Conservation (phyloP, 1,140 invertebrate species). For the Papilio xuthus region DNA sequence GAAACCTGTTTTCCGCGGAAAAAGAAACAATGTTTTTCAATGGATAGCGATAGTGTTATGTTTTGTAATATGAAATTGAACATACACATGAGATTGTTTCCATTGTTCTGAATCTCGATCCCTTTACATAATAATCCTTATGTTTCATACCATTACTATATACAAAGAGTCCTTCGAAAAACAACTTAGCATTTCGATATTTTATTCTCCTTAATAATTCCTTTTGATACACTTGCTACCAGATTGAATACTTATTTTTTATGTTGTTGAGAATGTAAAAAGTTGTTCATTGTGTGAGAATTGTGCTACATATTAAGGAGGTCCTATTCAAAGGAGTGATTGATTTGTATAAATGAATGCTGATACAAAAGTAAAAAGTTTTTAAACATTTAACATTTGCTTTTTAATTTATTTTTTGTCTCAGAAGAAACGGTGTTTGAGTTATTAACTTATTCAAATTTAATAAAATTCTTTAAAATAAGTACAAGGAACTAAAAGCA, state of each 20-base stretch:
- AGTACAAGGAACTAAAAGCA: background rate
- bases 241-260: slow-evolving; percentile 11
- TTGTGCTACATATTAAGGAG: slow-evolving; percentile 14
- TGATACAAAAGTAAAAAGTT: slow-evolving; percentile 5
- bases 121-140: background rate
- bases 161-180: background rate
- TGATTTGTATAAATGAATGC: slow-evolving; percentile 9
- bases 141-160: background rate
- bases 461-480: background rate
- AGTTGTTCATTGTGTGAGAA: slow-evolving; percentile 8
- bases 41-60: background rate
- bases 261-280: background rate
- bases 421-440: background rate
- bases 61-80: background rate
- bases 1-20: too few relatives aligned
- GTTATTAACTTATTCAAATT: background rate
- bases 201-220: background rate
- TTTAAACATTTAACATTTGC: background rate
- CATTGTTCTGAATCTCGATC: too few relatives aligned
- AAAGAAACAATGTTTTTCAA: too few relatives aligned
- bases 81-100: background rate
- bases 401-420: background rate
- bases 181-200: background rate
- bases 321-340: slow-evolving; percentile 6
- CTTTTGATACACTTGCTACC: background rate